A percentile compares a stretch with the other conserved stretches of the same genome.
phyloP scores from a whole-genome alignment of 53 echinoderm and acorn worm genomes.

The Paracentrotus lividus region DNA sequence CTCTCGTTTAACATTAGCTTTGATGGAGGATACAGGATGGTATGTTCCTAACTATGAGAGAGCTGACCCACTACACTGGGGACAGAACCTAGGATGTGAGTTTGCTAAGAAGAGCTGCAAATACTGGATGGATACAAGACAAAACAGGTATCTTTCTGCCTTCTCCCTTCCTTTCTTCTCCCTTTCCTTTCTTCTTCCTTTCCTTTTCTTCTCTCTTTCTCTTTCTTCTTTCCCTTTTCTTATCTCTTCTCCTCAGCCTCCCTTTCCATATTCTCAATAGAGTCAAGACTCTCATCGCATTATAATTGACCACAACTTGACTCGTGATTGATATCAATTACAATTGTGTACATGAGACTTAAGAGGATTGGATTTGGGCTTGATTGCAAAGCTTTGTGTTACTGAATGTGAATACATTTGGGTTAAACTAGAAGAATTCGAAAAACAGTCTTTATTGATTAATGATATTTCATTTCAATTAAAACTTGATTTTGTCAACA shows the following conservation, averaged over 20 bases:
- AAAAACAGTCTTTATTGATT: too few species aligned
- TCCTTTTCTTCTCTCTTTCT: not conserved
- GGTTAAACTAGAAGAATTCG: too few species aligned
- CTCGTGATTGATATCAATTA: too few species aligned
- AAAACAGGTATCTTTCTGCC: slow-evolving; percentile 60
- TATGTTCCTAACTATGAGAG: slow-evolving; percentile 87
- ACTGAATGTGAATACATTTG: too few species aligned
- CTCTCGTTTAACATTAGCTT: slow-evolving; percentile 88
- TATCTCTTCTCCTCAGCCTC: not conserved
- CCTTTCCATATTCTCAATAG: not conserved
- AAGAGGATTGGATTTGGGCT: too few species aligned
- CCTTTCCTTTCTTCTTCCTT: not conserved
- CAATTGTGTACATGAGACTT: too few species aligned
- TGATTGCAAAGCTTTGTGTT: too few species aligned
- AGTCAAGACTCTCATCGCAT: too few species aligned
- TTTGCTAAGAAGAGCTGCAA: slow-evolving; percentile 95
- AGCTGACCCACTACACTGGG: slow-evolving; percentile 87
- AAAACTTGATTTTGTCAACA: too few species aligned
- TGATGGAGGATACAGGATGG: slow-evolving; percentile 97
- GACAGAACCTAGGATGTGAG: slow-evolving; percentile 85
- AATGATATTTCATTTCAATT: too few species aligned
- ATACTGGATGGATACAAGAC: slow-evolving; percentile 88
- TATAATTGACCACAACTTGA: too few species aligned
- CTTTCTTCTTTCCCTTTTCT: not conserved
- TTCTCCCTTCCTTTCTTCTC: not conserved